Evolutionary conservation across 1,140 invertebrate genomes (phyloP).

Genomic region (Drosophila quadrilineata): DNA sequence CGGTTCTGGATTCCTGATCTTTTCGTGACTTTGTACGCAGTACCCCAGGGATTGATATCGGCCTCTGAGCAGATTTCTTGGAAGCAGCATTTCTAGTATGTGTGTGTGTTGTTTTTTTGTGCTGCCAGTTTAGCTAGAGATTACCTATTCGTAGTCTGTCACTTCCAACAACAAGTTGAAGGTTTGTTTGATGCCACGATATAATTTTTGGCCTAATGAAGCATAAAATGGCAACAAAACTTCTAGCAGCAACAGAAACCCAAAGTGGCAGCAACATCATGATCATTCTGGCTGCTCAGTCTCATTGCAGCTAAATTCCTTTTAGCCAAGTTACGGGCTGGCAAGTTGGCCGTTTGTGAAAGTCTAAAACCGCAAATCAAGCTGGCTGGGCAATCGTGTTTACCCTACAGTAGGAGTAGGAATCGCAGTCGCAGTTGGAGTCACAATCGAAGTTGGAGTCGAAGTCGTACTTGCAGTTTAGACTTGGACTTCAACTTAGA

Average conservation of each 20-base stretch:
- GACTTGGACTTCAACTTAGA: too few relatives aligned
- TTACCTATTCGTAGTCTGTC: conserved; percentile 41
- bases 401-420: conserved; percentile 50
- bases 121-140: conserved; percentile 43
- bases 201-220: conserved; percentile 76
- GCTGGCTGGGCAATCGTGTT: conserved; percentile 49
- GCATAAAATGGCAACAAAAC: conserved; percentile 67
- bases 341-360: conserved; percentile 42
- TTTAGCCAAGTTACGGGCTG: conserved; percentile 28
- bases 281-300: conserved; percentile 41
- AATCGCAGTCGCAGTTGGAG: too few relatives aligned
- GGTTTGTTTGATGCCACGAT: conserved; percentile 54
- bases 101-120: conserved; percentile 22
- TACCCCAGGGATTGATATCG: too few relatives aligned
- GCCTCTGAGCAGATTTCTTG: too few relatives aligned
- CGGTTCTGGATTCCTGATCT: too few relatives aligned
- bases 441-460: too few relatives aligned
- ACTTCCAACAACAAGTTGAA: conserved; percentile 32
- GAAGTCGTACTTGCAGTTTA: too few relatives aligned
- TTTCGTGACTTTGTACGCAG: too few relatives aligned
- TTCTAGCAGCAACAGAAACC: conserved; percentile 8
- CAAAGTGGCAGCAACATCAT: conserved; percentile 20
- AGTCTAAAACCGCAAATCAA: conserved; percentile 50
- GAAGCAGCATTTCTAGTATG: background rate
- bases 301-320: conserved; percentile 43